Base-by-base conservation (phyloP, 2,113 vertebrate species). In the Collichthys lucidus region DNA sequence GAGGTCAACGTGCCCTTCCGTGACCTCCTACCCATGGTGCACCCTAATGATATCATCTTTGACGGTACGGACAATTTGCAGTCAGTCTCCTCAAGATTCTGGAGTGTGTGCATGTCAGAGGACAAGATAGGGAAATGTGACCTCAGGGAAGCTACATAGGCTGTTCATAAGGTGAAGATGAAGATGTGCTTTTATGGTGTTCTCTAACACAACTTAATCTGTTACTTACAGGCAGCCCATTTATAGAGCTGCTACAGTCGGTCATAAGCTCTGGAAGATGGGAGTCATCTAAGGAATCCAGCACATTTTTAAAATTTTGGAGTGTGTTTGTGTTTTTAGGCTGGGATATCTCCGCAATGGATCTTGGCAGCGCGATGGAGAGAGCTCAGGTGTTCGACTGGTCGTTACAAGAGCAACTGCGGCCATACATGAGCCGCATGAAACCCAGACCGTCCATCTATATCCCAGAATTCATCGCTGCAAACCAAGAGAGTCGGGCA, bases 341-440 rank as follows among this genome's bases (percentile, higher is more conserved):
- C 59, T 99, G 98, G 98, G 98, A 99, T 87, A 97, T 99, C 79
- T 99, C 98, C 0, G 97, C 96, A 0, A 74, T 98, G 94, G 96
- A 99, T 88, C 95, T 99, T 81, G 97, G 96, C 0, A 87, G 94
- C 63, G 96, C 97, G 0, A 99, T 99, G 98, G 87, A 87, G 85
- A 91, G 97, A 24, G 98, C 97, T 0, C 90, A 96, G 88, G 97
- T 98, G 73, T 87, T 98, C 22, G 97, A 99, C 56, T 98, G 97
- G 97, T 86, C 92, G 0, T 92, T 99, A 77, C 98, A 98, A 88
- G 97, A 99, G 92, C 96, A 97, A 85, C 96, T 99, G n/a, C 94
- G 93, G 71, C 94, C 97, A 0, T 77, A 96, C 90, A 96, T 99
- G 97, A 95, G 94, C 88, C 65, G 79, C 64, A 85, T 99, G 89